A percentile compares a stretch with the other conserved stretches of the same genome.
Conservation (phyloP, 2,888 invertebrate species). For the Mesopsocus fuscifrons region DNA sequence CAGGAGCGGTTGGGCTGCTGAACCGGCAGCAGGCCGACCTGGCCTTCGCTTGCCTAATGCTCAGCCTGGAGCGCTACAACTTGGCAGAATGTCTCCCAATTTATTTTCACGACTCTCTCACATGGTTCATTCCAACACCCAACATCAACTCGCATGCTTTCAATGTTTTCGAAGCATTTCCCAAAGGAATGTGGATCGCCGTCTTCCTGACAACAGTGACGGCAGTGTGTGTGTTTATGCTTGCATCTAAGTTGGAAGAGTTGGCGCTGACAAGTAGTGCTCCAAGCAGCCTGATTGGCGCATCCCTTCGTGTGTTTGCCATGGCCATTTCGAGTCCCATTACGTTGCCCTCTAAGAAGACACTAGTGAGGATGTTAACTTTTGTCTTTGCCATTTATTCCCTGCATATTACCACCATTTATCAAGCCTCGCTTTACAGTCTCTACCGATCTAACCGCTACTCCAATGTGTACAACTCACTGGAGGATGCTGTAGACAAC, state of each 20-base stretch:
- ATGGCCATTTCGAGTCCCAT: background rate
- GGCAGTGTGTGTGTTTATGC: background rate
- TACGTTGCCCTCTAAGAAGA: background rate
- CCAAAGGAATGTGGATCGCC: background rate
- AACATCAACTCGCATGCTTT: background rate
- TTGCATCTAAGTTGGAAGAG: background rate
- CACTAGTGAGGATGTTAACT: background rate
- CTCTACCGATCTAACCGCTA: background rate
- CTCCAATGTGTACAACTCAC: background rate
- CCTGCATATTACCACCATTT: constrained; percentile 1
- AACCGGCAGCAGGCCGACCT: background rate
- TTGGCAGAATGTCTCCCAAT: background rate
- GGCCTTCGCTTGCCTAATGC: constrained; percentile 3
- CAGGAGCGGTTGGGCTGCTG: background rate
- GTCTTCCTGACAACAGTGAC: background rate
- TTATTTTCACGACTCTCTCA: constrained; percentile 4
- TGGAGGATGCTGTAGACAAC: background rate
- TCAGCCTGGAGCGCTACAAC: background rate
- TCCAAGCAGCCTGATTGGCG: background rate
- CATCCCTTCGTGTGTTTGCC: background rate
- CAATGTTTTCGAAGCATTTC: background rate
- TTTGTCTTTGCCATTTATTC: background rate
- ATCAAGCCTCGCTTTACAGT: constrained; percentile 4
- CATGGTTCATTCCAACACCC: constrained; percentile 3
- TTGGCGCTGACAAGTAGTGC: background rate